Conservation (phyloP, 2,888 invertebrate genomes). For the Hirtodrosophila trivittata region DNA sequence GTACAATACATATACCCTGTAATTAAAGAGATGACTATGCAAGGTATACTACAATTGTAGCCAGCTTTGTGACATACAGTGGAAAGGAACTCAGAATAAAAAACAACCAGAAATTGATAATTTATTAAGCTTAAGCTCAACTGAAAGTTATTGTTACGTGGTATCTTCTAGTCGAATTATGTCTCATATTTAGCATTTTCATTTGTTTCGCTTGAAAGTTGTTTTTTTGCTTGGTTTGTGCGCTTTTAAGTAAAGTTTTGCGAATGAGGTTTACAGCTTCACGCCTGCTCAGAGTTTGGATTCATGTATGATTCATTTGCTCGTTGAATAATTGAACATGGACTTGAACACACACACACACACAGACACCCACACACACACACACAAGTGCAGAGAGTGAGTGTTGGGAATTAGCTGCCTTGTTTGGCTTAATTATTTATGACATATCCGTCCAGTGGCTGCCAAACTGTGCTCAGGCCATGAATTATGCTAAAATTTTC, state of each 20-base stretch:
- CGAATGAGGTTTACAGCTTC: constrained; percentile 68
- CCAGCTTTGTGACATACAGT: too few relatives aligned
- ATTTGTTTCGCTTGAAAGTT: constrained; percentile 29
- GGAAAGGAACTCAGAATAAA: too few relatives aligned
- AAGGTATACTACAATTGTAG: too few relatives aligned
- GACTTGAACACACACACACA: constrained; percentile 4
- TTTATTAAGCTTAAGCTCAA: too few relatives aligned
- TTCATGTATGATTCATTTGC: constrained; percentile 61
- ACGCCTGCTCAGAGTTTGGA: constrained; percentile 60
- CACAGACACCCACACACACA: not conserved
- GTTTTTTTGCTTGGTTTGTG: constrained; percentile 37
- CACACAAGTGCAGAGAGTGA: constrained; percentile 1
- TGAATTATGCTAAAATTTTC: constrained; percentile 66
- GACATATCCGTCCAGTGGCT: constrained; percentile 48
- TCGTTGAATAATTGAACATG: constrained; percentile 67
- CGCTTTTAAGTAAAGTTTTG: constrained; percentile 44
- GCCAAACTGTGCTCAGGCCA: constrained; percentile 55
- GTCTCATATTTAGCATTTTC: constrained; percentile 2
- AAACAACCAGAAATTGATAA: too few relatives aligned
- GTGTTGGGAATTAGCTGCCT: constrained; percentile 60
- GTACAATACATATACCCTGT: constrained; percentile 26
- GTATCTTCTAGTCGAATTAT: constrained; percentile 8
- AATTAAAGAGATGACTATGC: too few relatives aligned
- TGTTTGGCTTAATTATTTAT: constrained; percentile 66
- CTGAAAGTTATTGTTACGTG: not conserved